These are phyloP conservation scores for Lacerta agilis DNA, from an alignment of 2,797 vertebrate species.

Conservation along the genomic window DNA sequence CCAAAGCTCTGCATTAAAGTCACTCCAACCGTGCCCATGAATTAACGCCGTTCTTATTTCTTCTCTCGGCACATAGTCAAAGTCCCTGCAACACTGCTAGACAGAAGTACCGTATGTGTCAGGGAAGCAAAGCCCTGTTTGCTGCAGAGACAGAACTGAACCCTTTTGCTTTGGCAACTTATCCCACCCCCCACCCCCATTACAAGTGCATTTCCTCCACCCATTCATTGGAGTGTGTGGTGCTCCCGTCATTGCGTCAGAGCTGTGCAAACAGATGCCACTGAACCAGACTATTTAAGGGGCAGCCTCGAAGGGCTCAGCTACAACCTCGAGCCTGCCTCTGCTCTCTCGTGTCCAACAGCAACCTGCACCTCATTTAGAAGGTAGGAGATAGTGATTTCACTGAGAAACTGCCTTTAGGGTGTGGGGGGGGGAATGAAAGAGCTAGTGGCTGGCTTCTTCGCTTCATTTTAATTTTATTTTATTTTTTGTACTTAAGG, in stretches of 20 bases:
- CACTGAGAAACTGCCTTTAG: not conserved
- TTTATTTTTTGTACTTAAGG: not conserved
- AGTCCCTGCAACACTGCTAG: too few relatives aligned
- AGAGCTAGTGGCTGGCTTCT: not conserved
- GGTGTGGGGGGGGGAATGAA: not conserved
- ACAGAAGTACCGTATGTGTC: not conserved
- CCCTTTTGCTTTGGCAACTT: not conserved
- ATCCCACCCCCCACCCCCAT: not conserved
- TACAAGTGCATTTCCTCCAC: conserved; percentile 30
- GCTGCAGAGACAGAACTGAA: not conserved
- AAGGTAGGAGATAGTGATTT: conserved; percentile 41
- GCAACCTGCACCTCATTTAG: conserved; percentile 18
- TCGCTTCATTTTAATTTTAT: not conserved
- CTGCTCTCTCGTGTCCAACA: conserved; percentile 15
- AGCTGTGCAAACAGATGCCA: conserved; percentile 61
- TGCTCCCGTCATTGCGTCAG: conserved; percentile 70
- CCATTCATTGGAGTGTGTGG: conserved; percentile 54
- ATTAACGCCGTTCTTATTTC: not conserved
- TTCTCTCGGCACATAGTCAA: not conserved
- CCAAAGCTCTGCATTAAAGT: not conserved
- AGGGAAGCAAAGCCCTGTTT: not conserved
- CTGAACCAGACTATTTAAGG: conserved; percentile 75
- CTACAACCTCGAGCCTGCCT: conserved; percentile 20
- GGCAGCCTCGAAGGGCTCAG: conserved; percentile 15
- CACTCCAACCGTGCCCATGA: not conserved